Evolutionary conservation across 2,797 vertebrate genomes (phyloP), one percentile per base, ranked within the genome.

Genomic region (Podarcis lilfordi): DNA sequence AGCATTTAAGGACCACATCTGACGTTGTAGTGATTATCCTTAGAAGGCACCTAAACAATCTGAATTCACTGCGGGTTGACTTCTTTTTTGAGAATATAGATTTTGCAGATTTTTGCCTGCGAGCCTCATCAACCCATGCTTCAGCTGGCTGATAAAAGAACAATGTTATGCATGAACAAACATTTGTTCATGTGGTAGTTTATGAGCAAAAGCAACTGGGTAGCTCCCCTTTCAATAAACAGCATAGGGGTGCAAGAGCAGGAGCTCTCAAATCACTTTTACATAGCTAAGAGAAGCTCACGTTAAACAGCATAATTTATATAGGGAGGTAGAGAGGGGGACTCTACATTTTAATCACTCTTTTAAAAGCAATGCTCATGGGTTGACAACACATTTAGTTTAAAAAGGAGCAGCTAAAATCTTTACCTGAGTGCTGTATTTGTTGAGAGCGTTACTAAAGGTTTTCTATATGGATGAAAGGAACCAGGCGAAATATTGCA

Each of bases 11-110:
- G 87, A 94, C 90, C 35, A 71, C 0, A 0, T n/a, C 32, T 86
- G 5, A 88, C 81, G 61, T 79, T 61, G 82, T 91, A 77, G 72
- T 61, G 83, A 69, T 84, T 87, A 93, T 90, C 19, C 37, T 3
- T 90, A 69, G 92, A 95, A 96, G 95, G 95, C 95, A 96, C 94
- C 17, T 89, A 75, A 88, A 92, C 40, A 93, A 84, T 92, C 25
- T 43, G 83, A 72, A 4, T 71, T 88, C 90, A 75, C 75, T 85
- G 27, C n/a, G 75, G 19, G 55, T 90, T 84, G 35, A 59, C n/a
- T 86, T 72, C 84, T 15, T 50, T 69, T 86, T 88, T 76, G 50
- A 72, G 85, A 84, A 82, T 40, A 66, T 0, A 87, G 64, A 86
- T 88, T 86, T 68, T 91, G 85, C 93, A 93, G 91, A 82, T 89